Percentiles rank a stretch among this genome's conserved stretches.
These are phyloP conservation scores for Cyphomyrus discorhynchus DNA, from an alignment of 2,113 vertebrate genomes.

Conservation along the genomic window DNA sequence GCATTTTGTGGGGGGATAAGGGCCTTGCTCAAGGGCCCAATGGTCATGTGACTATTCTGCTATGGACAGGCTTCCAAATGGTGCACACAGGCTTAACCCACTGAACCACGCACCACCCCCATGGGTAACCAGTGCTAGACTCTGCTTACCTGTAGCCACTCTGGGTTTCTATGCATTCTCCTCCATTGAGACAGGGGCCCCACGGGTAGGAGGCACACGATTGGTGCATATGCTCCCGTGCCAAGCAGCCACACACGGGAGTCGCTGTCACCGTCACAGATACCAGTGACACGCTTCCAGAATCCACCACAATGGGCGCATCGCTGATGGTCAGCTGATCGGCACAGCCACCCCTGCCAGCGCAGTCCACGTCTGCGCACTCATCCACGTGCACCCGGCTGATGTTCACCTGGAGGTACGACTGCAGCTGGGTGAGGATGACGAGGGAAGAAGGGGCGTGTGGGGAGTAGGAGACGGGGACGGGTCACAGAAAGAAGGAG, in stretches of 20 bases:
- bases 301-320: slow-evolving; percentile 61
- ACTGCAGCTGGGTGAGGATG: slow-evolving; percentile 61
- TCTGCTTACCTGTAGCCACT: slow-evolving; percentile 74
- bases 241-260: slow-evolving; percentile 56
- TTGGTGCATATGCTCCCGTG: slow-evolving; percentile 61
- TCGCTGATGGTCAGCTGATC: slow-evolving; percentile 54
- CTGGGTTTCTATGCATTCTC: slow-evolving; percentile 66
- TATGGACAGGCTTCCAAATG: not conserved
- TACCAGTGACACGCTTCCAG: slow-evolving; percentile 63
- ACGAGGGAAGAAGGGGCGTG: not conserved
- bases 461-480: not conserved
- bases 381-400: slow-evolving; percentile 70
- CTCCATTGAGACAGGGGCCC: slow-evolving; percentile 75
- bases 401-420: slow-evolving; percentile 65
- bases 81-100: not conserved
- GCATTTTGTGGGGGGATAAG: not conserved
- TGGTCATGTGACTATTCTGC: not conserved
- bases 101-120: not conserved
- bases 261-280: slow-evolving; percentile 55
- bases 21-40: not conserved
- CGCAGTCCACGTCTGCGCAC: slow-evolving; percentile 62
- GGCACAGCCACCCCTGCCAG: slow-evolving; percentile 47
- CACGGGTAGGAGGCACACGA: slow-evolving; percentile 64
- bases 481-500: not conserved
- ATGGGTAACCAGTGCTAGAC: not conserved